Conservation (phyloP, 2,113 vertebrate genomes). For the Fukomys damarensis region DNA sequence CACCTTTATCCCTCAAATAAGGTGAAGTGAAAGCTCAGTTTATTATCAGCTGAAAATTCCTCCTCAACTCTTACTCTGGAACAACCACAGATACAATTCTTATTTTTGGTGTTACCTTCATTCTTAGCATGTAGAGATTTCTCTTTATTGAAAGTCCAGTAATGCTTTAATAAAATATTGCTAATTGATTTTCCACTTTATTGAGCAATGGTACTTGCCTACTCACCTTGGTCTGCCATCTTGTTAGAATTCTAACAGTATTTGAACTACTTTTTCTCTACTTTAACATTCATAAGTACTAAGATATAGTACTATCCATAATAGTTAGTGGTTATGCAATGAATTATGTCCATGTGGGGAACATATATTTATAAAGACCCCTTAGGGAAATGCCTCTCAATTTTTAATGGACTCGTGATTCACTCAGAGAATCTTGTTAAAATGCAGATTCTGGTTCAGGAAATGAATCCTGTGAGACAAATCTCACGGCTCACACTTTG, state of each 20-base stretch:
- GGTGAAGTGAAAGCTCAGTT: background rate
- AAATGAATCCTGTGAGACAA: background rate
- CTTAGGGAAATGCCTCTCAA: background rate
- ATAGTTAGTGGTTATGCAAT: background rate
- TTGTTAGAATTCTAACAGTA: background rate
- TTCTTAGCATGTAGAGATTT: background rate
- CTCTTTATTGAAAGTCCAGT: background rate
- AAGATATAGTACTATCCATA: background rate
- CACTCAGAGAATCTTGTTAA: background rate
- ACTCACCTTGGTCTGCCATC: background rate
- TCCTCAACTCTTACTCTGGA: background rate
- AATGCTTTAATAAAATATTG: background rate
- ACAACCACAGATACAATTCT: background rate
- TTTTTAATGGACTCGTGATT: constrained; percentile 41
- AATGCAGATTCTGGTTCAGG: constrained; percentile 22
- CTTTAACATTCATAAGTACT: background rate
- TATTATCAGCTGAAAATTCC: background rate
- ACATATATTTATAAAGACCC: constrained; percentile 23
- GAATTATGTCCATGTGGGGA: background rate
- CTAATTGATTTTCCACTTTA: background rate
- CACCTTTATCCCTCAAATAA: background rate
- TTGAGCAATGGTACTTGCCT: background rate
- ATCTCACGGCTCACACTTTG: background rate
- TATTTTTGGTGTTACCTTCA: background rate
- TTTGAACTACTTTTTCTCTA: background rate